These are phyloP conservation scores for Phallusia fumigata DNA, from an alignment of 23 tunicate species.

Conservation along the genomic window DNA sequence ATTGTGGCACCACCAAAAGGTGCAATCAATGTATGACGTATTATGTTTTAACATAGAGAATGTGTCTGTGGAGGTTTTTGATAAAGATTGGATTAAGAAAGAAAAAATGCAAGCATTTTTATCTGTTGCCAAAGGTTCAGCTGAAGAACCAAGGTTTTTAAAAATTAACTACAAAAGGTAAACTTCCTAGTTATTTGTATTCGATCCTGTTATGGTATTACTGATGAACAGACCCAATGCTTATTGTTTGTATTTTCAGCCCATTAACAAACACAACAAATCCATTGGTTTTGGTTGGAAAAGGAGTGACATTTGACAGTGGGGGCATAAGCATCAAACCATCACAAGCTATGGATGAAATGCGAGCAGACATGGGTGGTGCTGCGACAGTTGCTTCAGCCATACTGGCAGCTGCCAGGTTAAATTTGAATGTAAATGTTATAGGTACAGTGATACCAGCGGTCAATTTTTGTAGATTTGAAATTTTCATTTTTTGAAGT, in stretches of 20 bases:
- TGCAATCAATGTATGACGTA: too few species aligned
- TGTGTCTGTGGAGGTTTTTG: constrained; percentile 35
- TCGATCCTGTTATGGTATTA: neutral
- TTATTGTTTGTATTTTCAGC: neutral
- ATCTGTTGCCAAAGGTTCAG: constrained; percentile 84
- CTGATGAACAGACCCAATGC: too few species aligned
- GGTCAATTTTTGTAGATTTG: neutral
- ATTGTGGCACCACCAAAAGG: neutral
- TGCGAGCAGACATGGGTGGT: constrained; percentile 99
- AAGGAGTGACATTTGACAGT: constrained; percentile 92
- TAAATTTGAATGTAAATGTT: constrained; percentile 42
- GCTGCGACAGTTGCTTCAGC: constrained; percentile 82
- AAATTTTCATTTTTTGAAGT: neutral
- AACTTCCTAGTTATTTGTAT: too few species aligned
- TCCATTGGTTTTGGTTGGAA: constrained; percentile 81
- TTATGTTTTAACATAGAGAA: neutral
- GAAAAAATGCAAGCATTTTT: constrained; percentile 92
- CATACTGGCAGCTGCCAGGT: constrained; percentile 59
- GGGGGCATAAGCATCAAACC: constrained; percentile 97
- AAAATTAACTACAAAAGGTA: constrained; percentile 84
- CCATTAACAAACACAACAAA: neutral
- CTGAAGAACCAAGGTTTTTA: constrained; percentile 70
- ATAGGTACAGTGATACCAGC: constrained; percentile 21
- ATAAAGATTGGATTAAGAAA: constrained; percentile 59
- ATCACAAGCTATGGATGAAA: constrained; percentile 80